phyloP scores from a whole-genome alignment of 2,888 invertebrate species.

The Netelia inedita region DNA sequence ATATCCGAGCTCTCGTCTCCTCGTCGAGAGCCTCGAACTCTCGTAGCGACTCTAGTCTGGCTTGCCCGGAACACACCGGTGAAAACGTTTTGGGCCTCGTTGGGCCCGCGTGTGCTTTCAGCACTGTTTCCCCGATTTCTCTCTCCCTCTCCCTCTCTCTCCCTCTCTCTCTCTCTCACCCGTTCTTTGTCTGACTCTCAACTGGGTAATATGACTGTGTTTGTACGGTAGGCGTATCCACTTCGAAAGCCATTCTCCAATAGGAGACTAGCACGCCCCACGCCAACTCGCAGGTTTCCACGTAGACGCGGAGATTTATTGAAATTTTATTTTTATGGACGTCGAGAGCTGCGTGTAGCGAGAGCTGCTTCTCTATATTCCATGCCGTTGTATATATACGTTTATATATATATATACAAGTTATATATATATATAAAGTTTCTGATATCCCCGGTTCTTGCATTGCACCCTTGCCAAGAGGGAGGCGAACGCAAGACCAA shows the following conservation, averaged over 20 bases:
- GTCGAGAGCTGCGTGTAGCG: constrained; percentile 75
- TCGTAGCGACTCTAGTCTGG: background rate
- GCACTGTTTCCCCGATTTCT: constrained; percentile 38
- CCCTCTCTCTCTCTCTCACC: constrained; percentile 11
- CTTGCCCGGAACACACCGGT: constrained; percentile 35
- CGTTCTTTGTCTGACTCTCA: constrained; percentile 21
- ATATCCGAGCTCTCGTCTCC: constrained; percentile 46
- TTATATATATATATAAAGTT: constrained; percentile 7
- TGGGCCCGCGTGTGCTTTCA: constrained; percentile 40
- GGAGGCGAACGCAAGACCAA: constrained; percentile 69
- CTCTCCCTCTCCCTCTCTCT: constrained; percentile 8
- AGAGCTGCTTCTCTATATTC: constrained; percentile 30
- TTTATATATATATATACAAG: background rate
- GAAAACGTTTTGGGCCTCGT: constrained; percentile 50
- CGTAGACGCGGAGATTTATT: constrained; percentile 83
- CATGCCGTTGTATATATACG: constrained; percentile 10
- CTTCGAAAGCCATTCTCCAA: constrained; percentile 77
- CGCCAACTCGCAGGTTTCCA: constrained; percentile 78
- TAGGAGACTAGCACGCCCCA: constrained; percentile 79
- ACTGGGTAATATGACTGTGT: constrained; percentile 49
- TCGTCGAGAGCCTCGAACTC: constrained; percentile 45
- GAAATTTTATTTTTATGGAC: constrained; percentile 85
- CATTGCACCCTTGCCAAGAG: constrained; percentile 68
- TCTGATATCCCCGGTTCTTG: constrained; percentile 40
- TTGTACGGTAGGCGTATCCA: constrained; percentile 81